Conservation (phyloP, 2,113 vertebrate genomes). For the Phyllopteryx taeniolatus region DNA sequence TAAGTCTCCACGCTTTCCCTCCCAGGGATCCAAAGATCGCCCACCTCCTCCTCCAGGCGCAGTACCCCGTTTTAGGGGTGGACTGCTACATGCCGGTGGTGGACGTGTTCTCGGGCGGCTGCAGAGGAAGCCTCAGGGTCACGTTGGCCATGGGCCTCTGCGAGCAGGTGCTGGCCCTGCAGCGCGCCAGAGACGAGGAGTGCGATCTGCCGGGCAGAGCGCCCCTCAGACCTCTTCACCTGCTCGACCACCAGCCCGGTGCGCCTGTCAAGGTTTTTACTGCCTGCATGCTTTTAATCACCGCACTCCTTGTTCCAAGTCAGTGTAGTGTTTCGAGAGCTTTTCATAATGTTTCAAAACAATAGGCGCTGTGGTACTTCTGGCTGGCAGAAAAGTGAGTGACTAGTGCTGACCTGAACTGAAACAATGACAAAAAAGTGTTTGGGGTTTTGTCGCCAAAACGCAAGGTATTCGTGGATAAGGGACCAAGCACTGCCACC, state of each 20-base stretch:
- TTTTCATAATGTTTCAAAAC: background rate
- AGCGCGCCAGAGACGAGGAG: slow-evolving; percentile 79
- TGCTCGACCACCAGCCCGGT: slow-evolving; percentile 73
- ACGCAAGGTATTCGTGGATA: no score
- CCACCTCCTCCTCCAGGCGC: slow-evolving; percentile 83
- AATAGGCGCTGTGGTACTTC: background rate
- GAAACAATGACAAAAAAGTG: no score
- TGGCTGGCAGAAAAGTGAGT: background rate
- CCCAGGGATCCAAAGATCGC: slow-evolving; percentile 81
- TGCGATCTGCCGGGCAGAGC: slow-evolving; percentile 30
- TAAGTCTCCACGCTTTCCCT: background rate
- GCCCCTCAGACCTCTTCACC: slow-evolving; percentile 71
- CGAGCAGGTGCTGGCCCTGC: slow-evolving; percentile 82
- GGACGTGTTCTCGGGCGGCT: slow-evolving; percentile 82
- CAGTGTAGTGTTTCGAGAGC: background rate
- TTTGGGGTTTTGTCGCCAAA: no score
- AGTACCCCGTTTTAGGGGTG: slow-evolving; percentile 89
- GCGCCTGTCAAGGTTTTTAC: slow-evolving; percentile 55
- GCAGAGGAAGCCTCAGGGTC: slow-evolving; percentile 82
- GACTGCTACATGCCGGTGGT: slow-evolving; percentile 85
- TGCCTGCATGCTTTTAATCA: background rate
- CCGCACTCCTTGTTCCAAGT: no score
- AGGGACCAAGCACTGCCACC: no score
- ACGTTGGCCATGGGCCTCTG: slow-evolving; percentile 87
- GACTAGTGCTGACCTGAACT: no score